Percentiles rank a stretch among this genome's conserved stretches.
phyloP scores from a whole-genome alignment of 2,113 vertebrate genomes.

The Misgurnus mizolepis region DNA sequence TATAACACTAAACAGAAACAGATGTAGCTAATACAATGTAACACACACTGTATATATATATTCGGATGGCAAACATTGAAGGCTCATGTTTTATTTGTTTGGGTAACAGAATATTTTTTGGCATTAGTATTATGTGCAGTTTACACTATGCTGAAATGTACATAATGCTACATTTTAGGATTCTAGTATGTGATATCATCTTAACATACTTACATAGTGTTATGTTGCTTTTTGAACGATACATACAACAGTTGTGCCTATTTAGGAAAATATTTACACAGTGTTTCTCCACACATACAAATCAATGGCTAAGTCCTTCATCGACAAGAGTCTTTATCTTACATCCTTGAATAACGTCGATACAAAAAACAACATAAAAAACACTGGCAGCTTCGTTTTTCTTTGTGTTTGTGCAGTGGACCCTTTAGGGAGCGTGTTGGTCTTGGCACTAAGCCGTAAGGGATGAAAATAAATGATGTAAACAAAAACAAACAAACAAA shows the following conservation, averaged over 20 bases:
- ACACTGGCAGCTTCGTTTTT: conserved; percentile 47
- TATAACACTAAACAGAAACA: neutral
- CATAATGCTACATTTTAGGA: too few species aligned
- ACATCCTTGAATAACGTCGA: conserved; percentile 62
- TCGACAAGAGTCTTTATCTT: conserved; percentile 64
- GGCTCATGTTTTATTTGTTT: too few species aligned
- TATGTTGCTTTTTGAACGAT: neutral
- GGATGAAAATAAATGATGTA: conserved; percentile 1
- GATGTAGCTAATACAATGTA: neutral
- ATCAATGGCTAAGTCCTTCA: conserved; percentile 31
- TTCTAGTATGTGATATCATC: too few species aligned
- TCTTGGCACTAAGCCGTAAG: conserved; percentile 20
- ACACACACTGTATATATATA: neutral
- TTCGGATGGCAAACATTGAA: too few species aligned
- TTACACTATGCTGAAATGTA: too few species aligned
- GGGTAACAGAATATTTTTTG: too few species aligned
- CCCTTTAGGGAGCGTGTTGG: conserved; percentile 17
- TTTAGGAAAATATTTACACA: neutral
- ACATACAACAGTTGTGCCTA: neutral
- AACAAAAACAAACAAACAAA: conserved; percentile 12
- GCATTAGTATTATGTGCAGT: too few species aligned
- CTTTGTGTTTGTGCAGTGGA: conserved; percentile 15
- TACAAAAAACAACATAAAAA: conserved; percentile 64
- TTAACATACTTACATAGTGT: too few species aligned
- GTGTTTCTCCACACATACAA: neutral